Evolutionary conservation across 92 coral and sea anemone genomes (phyloP).

Genomic region (Parazoanthus darwini): DNA sequence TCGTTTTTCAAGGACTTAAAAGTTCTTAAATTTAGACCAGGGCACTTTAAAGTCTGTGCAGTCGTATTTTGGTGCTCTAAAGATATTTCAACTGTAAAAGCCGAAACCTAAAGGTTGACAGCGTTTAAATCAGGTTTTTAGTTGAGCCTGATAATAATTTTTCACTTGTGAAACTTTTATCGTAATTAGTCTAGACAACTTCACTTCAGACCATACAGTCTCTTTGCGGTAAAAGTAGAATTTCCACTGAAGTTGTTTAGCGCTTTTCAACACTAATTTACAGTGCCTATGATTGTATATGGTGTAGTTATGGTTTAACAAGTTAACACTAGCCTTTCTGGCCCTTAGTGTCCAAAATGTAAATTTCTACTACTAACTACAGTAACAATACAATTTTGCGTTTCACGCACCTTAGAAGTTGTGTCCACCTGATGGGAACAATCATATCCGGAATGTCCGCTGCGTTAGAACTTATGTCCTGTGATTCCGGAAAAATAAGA

Average conservation of each 20-base stretch:
- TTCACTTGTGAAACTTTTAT: too few relatives aligned
- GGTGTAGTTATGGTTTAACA: background rate
- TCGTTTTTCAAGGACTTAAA: too few relatives aligned
- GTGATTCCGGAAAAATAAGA: background rate
- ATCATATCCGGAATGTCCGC: slow-evolving; percentile 33
- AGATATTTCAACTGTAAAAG: too few relatives aligned
- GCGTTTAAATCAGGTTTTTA: too few relatives aligned
- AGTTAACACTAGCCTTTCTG: background rate
- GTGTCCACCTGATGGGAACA: slow-evolving; percentile 4
- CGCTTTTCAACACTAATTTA: background rate
- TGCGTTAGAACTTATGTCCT: slow-evolving; percentile 27
- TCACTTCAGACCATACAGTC: too few relatives aligned
- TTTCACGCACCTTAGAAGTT: slow-evolving; percentile 26
- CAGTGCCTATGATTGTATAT: background rate
- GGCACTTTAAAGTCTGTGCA: too few relatives aligned
- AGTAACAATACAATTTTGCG: background rate
- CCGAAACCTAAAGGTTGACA: too few relatives aligned
- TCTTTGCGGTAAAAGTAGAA: background rate
- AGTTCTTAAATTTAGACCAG: too few relatives aligned
- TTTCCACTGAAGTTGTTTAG: background rate
- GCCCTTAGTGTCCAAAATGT: background rate
- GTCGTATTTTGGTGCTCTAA: too few relatives aligned
- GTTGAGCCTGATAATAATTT: too few relatives aligned
- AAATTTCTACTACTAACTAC: background rate
- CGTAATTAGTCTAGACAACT: too few relatives aligned